A percentile compares a stretch with the other conserved stretches of the same genome.
These are phyloP conservation scores for Microcaecilia unicolor DNA, from an alignment of 2,797 vertebrate genomes.

Conservation along the genomic window DNA sequence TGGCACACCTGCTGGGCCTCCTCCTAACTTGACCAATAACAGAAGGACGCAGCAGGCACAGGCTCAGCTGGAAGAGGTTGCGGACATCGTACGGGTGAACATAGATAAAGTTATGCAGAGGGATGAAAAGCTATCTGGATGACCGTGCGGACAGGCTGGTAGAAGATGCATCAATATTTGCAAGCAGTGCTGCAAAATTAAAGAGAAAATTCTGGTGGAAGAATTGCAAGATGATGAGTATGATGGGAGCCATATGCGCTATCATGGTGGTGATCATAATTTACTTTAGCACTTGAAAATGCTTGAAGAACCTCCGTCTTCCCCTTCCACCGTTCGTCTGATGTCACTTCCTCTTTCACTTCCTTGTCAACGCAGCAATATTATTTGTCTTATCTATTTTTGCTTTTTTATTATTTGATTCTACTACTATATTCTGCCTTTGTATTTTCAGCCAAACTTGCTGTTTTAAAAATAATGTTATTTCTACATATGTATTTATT, in stretches of 20 bases:
- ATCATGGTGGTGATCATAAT: no score
- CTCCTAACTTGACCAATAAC: slow-evolving; percentile 71
- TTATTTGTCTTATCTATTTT: no score
- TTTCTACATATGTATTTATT: no score
- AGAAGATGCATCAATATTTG: slow-evolving; percentile 79
- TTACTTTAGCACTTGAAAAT: slow-evolving; percentile 46
- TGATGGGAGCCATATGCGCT: no score
- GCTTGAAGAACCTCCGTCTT: no score
- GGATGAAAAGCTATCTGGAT: slow-evolving; percentile 79
- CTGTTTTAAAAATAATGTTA: no score
- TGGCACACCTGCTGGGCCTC: slow-evolving; percentile 32
- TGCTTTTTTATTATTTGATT: no score
- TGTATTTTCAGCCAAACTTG: no score
- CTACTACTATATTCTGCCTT: no score
- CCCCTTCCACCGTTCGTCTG: no score
- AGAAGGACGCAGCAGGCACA: slow-evolving; percentile 81
- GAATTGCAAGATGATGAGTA: slow-evolving; percentile 89
- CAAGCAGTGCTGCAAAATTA: slow-evolving; percentile 83
- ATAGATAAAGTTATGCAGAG: slow-evolving; percentile 87
- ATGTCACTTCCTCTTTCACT: no score
- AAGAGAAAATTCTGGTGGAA: slow-evolving; percentile 97
- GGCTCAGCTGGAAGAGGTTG: slow-evolving; percentile 86
- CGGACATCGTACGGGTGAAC: slow-evolving; percentile 84
- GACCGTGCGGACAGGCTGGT: slow-evolving; percentile 79
- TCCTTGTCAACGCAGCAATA: no score